Percentiles rank a stretch among this genome's conserved stretches.
These are phyloP conservation scores for Cotesia typhae DNA, from an alignment of 1,140 invertebrate species.

Conservation along the genomic window DNA sequence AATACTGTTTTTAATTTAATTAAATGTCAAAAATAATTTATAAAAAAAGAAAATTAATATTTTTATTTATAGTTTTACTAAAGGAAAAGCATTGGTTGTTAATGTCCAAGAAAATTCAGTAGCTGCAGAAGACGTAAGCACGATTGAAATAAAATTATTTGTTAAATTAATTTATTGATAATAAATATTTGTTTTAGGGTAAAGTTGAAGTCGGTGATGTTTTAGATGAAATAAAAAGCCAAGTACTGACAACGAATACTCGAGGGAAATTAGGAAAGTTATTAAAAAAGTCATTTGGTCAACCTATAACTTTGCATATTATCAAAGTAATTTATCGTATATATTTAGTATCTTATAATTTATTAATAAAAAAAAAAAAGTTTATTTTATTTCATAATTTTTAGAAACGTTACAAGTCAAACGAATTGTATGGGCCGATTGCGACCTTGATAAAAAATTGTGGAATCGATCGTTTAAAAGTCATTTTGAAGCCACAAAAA, in stretches of 20 bases:
- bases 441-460: conserved; percentile 51
- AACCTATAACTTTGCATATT: conserved; percentile 67
- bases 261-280: conserved; percentile 66
- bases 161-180: conserved; percentile 30
- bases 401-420: conserved; percentile 51
- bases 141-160: conserved; percentile 41
- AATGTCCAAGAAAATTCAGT: conserved; percentile 67
- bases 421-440: conserved; percentile 59
- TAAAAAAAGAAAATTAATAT: too few relatives aligned
- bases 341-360: conserved; percentile 17
- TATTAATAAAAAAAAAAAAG: background rate
- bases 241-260: conserved; percentile 60
- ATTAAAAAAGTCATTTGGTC: conserved; percentile 63
- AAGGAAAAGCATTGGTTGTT: conserved; percentile 67
- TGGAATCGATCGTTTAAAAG: conserved; percentile 49
- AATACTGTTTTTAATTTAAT: too few relatives aligned
- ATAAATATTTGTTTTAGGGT: conserved; percentile 59
- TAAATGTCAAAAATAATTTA: conserved; percentile 15
- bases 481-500: conserved; percentile 44
- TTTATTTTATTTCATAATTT: conserved; percentile 25
- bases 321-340: conserved; percentile 65
- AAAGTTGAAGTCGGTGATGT: conserved; percentile 71
- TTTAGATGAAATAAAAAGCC: conserved; percentile 72
- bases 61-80: conserved; percentile 62
- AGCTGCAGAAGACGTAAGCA: conserved; percentile 67